phyloP scores from a whole-genome alignment of 2,888 invertebrate genomes.

The Hybos culiciformis region DNA sequence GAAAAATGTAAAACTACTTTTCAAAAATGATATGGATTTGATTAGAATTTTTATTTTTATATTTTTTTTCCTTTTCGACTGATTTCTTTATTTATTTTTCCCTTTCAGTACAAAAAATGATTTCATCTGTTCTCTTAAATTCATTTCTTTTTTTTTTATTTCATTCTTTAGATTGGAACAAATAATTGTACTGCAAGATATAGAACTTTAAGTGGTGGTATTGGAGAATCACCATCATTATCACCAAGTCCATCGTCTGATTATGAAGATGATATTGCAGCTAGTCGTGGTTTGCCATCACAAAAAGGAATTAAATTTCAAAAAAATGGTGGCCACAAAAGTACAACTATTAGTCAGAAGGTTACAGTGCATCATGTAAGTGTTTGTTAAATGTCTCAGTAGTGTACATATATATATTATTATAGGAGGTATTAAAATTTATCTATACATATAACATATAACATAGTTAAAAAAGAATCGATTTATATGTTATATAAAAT shows the following conservation, averaged over 20 bases:
- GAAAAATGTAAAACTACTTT: too few relatives aligned
- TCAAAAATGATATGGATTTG: too few relatives aligned
- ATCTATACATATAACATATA: too few relatives aligned
- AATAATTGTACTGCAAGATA: constrained; percentile 37
- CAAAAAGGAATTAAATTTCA: constrained; percentile 29
- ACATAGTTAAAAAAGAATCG: too few relatives aligned
- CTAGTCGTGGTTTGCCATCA: constrained; percentile 32
- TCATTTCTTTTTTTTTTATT: too few relatives aligned
- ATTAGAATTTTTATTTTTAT: neutral
- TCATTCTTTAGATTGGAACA: constrained; percentile 31
- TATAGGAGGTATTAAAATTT: too few relatives aligned
- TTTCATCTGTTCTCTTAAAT: constrained; percentile 1
- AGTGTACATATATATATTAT: too few relatives aligned
- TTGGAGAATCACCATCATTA: constrained; percentile 38
- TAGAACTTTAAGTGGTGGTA: constrained; percentile 41
- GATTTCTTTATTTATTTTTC: neutral
- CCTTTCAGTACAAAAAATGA: neutral
- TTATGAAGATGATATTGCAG: constrained; percentile 54
- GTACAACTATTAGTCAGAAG: constrained; percentile 42
- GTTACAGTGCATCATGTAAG: constrained; percentile 53
- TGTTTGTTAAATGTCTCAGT: too few relatives aligned
- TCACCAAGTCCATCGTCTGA: constrained; percentile 56
- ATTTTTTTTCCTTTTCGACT: neutral
- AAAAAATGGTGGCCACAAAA: constrained; percentile 35
- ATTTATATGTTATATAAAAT: too few relatives aligned